A percentile compares a stretch with the other conserved stretches of the same genome.
phyloP scores from a whole-genome alignment of 2,113 vertebrate species.

The Siniperca knerii region DNA sequence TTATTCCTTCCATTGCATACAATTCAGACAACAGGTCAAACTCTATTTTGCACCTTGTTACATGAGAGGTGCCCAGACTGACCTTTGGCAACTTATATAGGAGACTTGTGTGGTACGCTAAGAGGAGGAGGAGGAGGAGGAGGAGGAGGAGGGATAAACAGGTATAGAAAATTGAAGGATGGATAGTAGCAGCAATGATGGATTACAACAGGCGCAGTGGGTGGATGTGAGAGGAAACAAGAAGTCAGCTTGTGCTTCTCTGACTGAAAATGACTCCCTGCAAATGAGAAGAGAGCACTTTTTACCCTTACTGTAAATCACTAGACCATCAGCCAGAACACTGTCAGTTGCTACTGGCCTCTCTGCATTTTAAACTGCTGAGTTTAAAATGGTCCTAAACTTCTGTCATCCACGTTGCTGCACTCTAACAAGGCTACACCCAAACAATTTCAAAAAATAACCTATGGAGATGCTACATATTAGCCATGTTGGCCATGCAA shows the following conservation, averaged over 20 bases:
- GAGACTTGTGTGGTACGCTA: background rate
- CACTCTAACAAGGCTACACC: background rate
- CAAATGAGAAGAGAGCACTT: background rate
- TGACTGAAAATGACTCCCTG: conserved; percentile 9
- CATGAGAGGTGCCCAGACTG: background rate
- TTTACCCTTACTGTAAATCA: conserved; percentile 1
- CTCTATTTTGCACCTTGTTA: background rate
- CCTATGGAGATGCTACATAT: background rate
- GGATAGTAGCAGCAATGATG: conserved; percentile 12
- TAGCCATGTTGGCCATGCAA: background rate
- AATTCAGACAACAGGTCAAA: background rate
- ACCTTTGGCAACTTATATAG: conserved; percentile 1
- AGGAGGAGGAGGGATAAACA: conserved; percentile 10
- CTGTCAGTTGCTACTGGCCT: background rate
- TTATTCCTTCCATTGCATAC: background rate
- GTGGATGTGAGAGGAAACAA: conserved; percentile 46
- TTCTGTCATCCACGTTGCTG: background rate
- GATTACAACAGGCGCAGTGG: conserved; percentile 46
- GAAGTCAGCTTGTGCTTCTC: conserved; percentile 2
- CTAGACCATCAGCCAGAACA: background rate
- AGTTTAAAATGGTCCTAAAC: background rate
- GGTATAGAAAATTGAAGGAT: conserved; percentile 16
- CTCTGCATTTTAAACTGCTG: background rate
- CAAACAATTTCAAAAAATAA: background rate
- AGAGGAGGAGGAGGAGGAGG: background rate